phyloP scores from a whole-genome alignment of 37 sponge, comb jelly and placozoan species.

The Diacarnus erythraeanus region DNA sequence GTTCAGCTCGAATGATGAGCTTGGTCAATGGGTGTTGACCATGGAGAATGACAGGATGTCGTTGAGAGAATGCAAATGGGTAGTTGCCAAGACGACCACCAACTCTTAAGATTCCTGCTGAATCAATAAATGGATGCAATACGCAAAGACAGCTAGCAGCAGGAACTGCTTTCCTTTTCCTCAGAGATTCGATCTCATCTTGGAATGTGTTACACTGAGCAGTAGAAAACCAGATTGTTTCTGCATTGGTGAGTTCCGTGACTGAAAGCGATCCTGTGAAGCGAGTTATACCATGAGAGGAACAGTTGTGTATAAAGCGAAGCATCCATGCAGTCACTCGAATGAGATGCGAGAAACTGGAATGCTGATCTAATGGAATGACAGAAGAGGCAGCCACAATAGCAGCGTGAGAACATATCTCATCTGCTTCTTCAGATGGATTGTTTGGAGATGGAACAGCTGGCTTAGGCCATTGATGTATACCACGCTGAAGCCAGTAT shows the following conservation, averaged over 20 bases:
- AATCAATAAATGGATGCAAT: slow-evolving; percentile 37
- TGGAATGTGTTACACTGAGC: background rate
- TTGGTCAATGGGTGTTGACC: slow-evolving; percentile 19
- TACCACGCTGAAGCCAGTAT: too few relatives aligned
- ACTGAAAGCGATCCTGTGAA: background rate
- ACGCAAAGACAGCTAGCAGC: background rate
- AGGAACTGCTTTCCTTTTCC: background rate
- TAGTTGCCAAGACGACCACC: slow-evolving; percentile 33
- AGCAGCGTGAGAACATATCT: background rate
- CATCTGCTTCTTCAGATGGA: background rate
- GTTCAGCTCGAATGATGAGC: slow-evolving; percentile 34
- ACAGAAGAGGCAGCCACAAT: background rate
- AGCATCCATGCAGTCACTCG: slow-evolving; percentile 37
- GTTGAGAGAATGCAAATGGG: slow-evolving; percentile 9
- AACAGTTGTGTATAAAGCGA: slow-evolving; percentile 42
- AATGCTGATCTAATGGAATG: too few relatives aligned
- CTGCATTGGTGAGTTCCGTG: background rate
- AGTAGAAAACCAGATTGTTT: background rate
- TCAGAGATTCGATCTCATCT: background rate
- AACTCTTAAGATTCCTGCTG: slow-evolving; percentile 18
- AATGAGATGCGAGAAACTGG: slow-evolving; percentile 6
- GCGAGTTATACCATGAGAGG: background rate
- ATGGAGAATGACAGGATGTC: slow-evolving; percentile 29
- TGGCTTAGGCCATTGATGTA: too few relatives aligned
- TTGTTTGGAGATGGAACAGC: too few relatives aligned